These are phyloP conservation scores for Sinocyclocheilus anophthalmus DNA, from an alignment of 2,113 vertebrate species.

Conservation along the genomic window DNA sequence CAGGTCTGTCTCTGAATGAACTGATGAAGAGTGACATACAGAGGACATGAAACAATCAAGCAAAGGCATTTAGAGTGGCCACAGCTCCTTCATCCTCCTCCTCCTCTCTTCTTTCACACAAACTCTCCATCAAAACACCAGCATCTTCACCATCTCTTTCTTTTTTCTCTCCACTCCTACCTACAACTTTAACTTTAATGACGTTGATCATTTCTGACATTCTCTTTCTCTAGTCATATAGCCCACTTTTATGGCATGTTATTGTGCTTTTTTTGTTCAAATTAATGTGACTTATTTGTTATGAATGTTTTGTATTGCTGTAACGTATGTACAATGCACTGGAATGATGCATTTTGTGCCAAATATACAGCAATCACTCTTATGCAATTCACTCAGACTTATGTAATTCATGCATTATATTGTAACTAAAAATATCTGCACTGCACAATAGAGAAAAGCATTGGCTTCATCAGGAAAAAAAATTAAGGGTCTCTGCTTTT, in stretches of 20 bases:
- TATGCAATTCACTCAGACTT: not conserved
- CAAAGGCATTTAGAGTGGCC: not conserved
- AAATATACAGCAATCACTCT: not conserved
- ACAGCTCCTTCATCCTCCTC: not conserved
- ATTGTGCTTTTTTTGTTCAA: too few relatives aligned
- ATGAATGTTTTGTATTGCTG: not conserved
- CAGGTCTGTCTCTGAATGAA: constrained; percentile 4
- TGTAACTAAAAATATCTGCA: not conserved
- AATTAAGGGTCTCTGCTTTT: not conserved
- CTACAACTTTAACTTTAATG: not conserved
- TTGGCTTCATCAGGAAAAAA: not conserved
- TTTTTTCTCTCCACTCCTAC: not conserved
- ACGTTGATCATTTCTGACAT: not conserved
- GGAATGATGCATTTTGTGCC: not conserved
- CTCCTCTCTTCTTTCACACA: not conserved
- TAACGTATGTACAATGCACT: not conserved
- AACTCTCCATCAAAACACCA: not conserved
- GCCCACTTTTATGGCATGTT: not conserved
- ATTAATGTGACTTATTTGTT: not conserved
- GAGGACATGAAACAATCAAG: constrained; percentile 5
- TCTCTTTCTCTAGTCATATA: not conserved
- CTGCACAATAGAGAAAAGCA: not conserved
- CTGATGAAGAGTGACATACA: constrained; percentile 31
- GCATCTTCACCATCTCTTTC: too few relatives aligned
- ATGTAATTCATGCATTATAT: not conserved